These are phyloP conservation scores for Orycteropus afer DNA, from an alignment of 2,113 vertebrate genomes.

Conservation along the genomic window DNA sequence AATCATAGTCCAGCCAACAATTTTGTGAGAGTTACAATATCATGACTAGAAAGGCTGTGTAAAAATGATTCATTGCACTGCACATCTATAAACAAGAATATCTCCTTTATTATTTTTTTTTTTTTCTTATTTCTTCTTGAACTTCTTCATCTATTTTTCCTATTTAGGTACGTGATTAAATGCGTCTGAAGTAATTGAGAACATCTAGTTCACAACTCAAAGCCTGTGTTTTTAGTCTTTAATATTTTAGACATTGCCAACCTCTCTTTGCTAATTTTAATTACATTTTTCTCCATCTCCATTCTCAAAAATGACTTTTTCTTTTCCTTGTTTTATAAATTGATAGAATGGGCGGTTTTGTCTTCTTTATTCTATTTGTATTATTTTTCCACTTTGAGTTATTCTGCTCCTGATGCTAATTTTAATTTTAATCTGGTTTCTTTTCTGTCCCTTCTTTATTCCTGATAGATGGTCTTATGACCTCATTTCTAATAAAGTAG, in stretches of 20 bases:
- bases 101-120: background rate
- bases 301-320: background rate
- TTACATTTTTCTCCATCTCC: conserved; percentile 2
- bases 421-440: conserved; percentile 17
- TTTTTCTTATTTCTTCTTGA: background rate
- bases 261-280: background rate
- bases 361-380: background rate
- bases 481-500: conserved; percentile 1
- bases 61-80: background rate
- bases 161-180: background rate
- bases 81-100: background rate
- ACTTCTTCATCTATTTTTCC: conserved; percentile 6
- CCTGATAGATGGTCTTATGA: background rate
- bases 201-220: background rate
- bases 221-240: conserved; percentile 28
- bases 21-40: background rate
- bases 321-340: background rate
- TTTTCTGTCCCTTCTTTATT: conserved; percentile 3
- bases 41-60: background rate
- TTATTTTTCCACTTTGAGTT: background rate
- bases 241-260: background rate
- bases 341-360: background rate
- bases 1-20: background rate
- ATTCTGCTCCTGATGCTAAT: background rate
- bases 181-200: background rate